Percentiles rank a stretch among this genome's conserved stretches.
Conservation (phyloP, 2,888 invertebrate species). For the Spisula subtruncata region DNA sequence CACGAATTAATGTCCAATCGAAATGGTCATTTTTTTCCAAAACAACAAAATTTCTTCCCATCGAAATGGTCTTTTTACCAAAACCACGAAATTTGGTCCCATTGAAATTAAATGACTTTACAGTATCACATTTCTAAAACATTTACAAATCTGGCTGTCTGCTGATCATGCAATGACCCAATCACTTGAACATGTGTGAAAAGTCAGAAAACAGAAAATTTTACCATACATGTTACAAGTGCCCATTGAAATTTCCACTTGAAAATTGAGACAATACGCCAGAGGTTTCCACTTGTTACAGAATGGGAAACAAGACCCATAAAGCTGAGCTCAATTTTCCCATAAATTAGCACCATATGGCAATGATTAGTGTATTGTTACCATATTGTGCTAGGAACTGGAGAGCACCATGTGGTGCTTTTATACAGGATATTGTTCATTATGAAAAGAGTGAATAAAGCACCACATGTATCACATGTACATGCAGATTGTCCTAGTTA, state of each 20-base stretch:
- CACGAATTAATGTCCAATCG: too few species aligned
- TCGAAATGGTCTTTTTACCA: too few species aligned
- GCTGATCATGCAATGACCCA: not conserved
- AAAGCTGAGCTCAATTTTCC: constrained; percentile 31
- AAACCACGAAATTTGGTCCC: too few species aligned
- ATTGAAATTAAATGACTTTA: too few species aligned
- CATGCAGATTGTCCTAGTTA: not conserved
- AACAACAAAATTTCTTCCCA: too few species aligned
- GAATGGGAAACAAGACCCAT: not conserved
- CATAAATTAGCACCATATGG: constrained; percentile 43
- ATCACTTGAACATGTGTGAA: not conserved
- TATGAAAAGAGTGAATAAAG: not conserved
- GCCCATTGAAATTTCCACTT: not conserved
- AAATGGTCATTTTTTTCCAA: too few species aligned
- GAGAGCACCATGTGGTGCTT: not conserved
- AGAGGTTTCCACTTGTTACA: constrained; percentile 26
- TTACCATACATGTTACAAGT: not conserved
- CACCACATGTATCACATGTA: too few species aligned
- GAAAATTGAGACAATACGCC: constrained; percentile 16
- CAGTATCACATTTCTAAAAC: not conserved
- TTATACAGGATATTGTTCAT: not conserved
- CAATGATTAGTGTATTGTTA: constrained; percentile 21
- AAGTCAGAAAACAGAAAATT: not conserved
- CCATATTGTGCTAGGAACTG: not conserved
- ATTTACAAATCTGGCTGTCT: not conserved